Conservation (phyloP, 2,888 invertebrate species). For the Rhingia campestris region DNA sequence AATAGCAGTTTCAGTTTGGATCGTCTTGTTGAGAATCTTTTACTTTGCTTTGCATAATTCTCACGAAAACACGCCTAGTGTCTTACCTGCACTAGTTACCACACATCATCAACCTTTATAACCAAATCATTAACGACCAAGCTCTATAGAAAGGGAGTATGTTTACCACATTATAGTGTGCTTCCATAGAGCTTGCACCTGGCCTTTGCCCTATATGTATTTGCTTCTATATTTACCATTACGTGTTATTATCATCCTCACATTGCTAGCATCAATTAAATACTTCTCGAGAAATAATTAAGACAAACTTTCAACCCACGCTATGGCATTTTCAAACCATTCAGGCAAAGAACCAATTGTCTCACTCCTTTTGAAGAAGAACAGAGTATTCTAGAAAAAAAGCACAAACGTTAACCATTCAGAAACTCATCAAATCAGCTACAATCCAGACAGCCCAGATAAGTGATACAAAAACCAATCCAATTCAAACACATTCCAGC, state of each 20-base stretch:
- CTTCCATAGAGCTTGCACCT: too few species aligned
- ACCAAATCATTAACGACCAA: too few species aligned
- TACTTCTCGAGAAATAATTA: neutral
- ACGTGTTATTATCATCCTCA: neutral
- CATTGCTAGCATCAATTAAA: conserved; percentile 5
- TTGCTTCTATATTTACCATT: neutral
- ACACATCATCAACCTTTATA: too few species aligned
- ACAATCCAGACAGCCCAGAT: conserved; percentile 5
- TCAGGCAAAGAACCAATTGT: neutral
- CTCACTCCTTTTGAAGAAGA: neutral
- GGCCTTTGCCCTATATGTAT: neutral
- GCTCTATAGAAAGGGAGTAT: too few species aligned
- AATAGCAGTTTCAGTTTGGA: too few species aligned
- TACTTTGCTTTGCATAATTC: too few species aligned
- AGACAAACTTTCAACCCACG: conserved; percentile 16
- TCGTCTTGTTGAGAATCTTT: too few species aligned
- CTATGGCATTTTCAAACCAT: neutral
- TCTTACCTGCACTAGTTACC: too few species aligned
- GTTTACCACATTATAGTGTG: too few species aligned
- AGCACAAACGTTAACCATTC: neutral
- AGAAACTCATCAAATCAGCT: conserved; percentile 1
- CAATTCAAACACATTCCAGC: conserved; percentile 40
- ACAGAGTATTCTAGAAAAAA: neutral
- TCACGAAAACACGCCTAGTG: too few species aligned
- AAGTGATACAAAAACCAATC: conserved; percentile 45